Evolutionary conservation across 2,113 vertebrate species (phyloP).

Genomic region (Emydocephalus ijimae): DNA sequence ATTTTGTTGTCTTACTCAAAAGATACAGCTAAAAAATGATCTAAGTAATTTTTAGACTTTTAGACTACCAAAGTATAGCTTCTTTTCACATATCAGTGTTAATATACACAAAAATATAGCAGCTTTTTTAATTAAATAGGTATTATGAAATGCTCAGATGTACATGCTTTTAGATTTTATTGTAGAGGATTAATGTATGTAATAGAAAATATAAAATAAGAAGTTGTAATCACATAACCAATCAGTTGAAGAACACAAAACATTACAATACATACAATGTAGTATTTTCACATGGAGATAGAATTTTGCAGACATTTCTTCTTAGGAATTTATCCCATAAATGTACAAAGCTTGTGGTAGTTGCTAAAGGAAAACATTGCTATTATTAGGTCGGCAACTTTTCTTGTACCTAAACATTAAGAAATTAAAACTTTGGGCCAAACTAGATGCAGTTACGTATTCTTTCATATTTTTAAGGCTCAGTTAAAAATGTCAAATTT

Average conservation of each 20-base stretch:
- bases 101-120: background rate
- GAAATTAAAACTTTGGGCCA: background rate
- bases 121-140: background rate
- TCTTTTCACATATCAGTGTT: slow-evolving; percentile 36
- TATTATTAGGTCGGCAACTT: background rate
- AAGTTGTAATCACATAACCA: background rate
- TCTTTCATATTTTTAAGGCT: background rate
- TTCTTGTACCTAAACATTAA: background rate
- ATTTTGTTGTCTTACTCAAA: slow-evolving; percentile 44
- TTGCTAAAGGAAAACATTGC: background rate
- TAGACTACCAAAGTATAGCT: slow-evolving; percentile 41
- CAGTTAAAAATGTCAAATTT: background rate
- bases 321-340: background rate
- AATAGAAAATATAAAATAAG: background rate
- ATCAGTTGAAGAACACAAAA: too few relatives aligned
- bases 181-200: background rate
- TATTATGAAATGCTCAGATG: background rate
- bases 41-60: slow-evolving; percentile 37
- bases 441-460: background rate
- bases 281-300: background rate
- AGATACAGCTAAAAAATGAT: slow-evolving; percentile 30
- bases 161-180: background rate
- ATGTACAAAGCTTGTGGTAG: background rate
- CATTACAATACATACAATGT: background rate
- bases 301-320: background rate